Evolutionary conservation across 2,797 vertebrate species (phyloP).

Genomic region (Melanotaenia boesemani): DNA sequence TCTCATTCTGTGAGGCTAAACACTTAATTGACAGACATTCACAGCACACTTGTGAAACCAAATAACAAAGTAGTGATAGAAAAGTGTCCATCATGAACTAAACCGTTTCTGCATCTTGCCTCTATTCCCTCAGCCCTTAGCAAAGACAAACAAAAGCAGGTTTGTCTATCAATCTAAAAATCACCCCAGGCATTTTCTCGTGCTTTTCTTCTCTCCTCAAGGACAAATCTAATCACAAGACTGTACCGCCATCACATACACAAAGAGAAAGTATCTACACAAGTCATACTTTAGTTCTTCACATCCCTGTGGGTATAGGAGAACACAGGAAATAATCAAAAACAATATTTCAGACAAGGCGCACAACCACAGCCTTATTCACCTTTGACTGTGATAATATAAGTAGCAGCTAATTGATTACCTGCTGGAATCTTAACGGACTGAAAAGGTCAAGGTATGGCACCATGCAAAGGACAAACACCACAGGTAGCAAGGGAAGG

Average conservation of each 20-base stretch:
- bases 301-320: conserved; percentile 26
- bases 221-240: conserved; percentile 59
- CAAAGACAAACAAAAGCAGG: conserved; percentile 10
- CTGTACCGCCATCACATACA: conserved; percentile 7
- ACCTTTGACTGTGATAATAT: conserved; percentile 81
- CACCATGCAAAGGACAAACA: conserved; percentile 81
- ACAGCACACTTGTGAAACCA: conserved; percentile 38
- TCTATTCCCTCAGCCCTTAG: conserved; percentile 8
- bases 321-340: conserved; percentile 73
- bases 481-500: conserved; percentile 78
- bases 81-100: conserved; percentile 14
- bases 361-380: conserved; percentile 52
- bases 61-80: conserved; percentile 35
- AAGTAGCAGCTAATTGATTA: conserved; percentile 85
- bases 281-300: conserved; percentile 39
- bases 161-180: conserved; percentile 39
- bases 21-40: conserved; percentile 57
- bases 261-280: conserved; percentile 28
- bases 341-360: conserved; percentile 68
- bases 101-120: background rate
- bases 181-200: conserved; percentile 19
- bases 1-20: conserved; percentile 9
- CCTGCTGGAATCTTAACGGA: conserved; percentile 80
- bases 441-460: conserved; percentile 84
- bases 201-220: conserved; percentile 62